Conservation (phyloP, 2,113 vertebrate genomes). For the Nipponia nippon region DNA sequence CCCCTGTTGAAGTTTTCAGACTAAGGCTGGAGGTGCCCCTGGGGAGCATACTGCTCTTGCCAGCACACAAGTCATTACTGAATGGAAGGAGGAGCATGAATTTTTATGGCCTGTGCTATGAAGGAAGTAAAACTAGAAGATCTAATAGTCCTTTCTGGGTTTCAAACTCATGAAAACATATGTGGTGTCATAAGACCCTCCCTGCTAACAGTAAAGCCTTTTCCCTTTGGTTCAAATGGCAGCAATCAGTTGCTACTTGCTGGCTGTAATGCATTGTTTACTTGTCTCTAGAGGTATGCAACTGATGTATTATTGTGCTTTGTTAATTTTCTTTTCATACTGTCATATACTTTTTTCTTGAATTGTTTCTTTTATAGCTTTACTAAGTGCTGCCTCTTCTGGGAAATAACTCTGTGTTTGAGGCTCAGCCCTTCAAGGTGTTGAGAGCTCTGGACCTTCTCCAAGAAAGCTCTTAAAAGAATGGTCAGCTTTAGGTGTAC, state of each 20-base stretch:
- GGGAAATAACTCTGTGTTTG: conserved; percentile 16
- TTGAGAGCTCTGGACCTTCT: conserved; percentile 31
- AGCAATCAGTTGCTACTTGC: background rate
- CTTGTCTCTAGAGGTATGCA: background rate
- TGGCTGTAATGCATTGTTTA: background rate
- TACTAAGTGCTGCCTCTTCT: background rate
- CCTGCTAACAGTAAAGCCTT: background rate
- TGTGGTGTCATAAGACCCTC: background rate
- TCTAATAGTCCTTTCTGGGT: background rate
- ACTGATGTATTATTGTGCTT: background rate
- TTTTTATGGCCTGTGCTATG: background rate
- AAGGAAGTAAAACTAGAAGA: background rate
- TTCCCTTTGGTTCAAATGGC: background rate
- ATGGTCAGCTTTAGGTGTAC: background rate
- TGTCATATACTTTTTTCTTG: background rate
- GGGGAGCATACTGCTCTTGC: background rate
- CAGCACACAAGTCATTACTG: background rate
- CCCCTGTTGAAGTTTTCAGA: background rate
- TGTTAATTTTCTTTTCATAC: conserved; percentile 6
- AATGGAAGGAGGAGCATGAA: background rate
- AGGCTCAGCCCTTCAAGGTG: conserved; percentile 24
- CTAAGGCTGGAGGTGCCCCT: background rate
- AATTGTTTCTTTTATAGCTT: background rate
- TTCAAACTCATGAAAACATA: background rate
- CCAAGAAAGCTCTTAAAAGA: conserved; percentile 26